phyloP scores from a whole-genome alignment of 2,888 invertebrate genomes.

The Stenchaetothrips biformis region DNA sequence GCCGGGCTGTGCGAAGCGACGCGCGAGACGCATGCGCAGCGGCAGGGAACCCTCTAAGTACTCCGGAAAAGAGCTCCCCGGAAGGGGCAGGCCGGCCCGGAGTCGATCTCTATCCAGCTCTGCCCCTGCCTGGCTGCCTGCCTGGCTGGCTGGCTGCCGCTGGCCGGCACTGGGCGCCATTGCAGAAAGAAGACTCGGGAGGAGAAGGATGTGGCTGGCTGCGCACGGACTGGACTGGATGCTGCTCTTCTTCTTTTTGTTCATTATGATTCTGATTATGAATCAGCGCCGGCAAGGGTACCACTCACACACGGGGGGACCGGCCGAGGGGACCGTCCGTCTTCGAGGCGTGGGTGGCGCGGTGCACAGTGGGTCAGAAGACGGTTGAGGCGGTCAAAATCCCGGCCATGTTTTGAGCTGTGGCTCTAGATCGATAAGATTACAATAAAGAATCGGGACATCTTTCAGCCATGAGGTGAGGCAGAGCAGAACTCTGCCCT shows the following conservation, averaged over 20 bases:
- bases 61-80: no score
- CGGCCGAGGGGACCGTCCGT: neutral
- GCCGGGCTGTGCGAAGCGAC: no score
- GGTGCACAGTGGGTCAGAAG: no score
- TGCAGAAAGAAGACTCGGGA: no score
- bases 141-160: neutral
- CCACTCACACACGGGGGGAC: neutral
- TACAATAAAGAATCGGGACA: neutral
- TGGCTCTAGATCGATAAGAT: neutral
- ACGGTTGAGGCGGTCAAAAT: no score
- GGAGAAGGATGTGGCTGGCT: no score
- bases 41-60: no score
- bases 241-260: constrained; percentile 18
- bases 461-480: neutral
- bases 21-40: no score
- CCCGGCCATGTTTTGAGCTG: no score
- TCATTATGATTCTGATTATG: constrained; percentile 21
- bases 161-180: no score
- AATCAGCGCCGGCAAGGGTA: neutral
- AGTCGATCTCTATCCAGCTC: constrained; percentile 1
- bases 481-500: no score
- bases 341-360: no score
- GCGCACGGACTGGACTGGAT: neutral
- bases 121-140: neutral
- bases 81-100: neutral